Evolutionary conservation across 2,113 vertebrate genomes (phyloP).

Genomic region (Indri indri): DNA sequence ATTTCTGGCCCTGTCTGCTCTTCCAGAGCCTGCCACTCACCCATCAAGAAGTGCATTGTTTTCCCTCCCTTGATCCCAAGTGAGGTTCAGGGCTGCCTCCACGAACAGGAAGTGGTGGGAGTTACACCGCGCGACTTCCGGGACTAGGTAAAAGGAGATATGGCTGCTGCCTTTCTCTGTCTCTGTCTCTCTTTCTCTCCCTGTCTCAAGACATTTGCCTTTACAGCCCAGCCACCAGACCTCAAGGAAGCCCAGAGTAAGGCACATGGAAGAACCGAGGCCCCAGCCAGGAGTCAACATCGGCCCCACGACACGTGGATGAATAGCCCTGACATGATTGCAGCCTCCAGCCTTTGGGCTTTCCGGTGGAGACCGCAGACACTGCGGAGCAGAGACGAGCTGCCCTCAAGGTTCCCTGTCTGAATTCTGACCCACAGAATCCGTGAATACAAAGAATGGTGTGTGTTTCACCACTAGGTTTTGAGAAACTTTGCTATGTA

Average conservation of each 20-base stretch:
- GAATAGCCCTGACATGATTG: neutral
- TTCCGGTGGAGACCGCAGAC: neutral
- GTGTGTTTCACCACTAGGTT: neutral
- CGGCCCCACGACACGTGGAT: rapidly evolving
- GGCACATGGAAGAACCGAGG: neutral
- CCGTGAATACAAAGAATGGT: rapidly evolving
- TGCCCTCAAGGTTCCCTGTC: rapidly evolving
- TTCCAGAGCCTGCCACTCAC: neutral
- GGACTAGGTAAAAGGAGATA: neutral
- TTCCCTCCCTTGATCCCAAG: neutral
- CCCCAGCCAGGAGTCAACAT: neutral
- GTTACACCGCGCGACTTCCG: rapidly evolving
- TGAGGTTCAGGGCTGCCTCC: neutral
- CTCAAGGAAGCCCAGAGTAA: neutral
- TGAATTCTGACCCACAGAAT: neutral
- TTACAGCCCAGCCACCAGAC: neutral
- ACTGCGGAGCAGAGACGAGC: neutral
- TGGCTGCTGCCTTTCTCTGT: neutral
- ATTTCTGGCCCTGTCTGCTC: neutral
- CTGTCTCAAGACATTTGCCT: neutral
- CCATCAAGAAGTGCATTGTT: neutral
- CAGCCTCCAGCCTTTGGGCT: neutral
- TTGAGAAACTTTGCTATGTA: neutral
- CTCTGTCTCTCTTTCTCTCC: neutral
- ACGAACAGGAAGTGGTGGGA: neutral